Evolutionary conservation across 2,888 invertebrate species (phyloP).

Genomic region (Brachyptera risi): DNA sequence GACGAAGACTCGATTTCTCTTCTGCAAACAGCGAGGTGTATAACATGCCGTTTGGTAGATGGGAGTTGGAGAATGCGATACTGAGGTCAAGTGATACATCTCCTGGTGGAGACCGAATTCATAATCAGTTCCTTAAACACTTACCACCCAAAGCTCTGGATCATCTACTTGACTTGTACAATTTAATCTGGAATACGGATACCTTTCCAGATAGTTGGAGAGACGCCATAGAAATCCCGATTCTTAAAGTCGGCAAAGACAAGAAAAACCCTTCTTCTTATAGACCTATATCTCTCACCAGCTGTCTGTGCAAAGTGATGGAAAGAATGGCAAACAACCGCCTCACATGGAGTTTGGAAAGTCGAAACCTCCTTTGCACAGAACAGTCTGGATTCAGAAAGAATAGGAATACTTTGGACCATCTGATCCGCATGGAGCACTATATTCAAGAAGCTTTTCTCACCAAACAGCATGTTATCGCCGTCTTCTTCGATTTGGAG

Average conservation of each 20-base stretch:
- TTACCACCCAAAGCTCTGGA: background rate
- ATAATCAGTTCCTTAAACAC: constrained; percentile 8
- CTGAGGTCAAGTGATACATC: constrained; percentile 12
- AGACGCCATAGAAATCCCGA: constrained; percentile 4
- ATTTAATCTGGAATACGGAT: background rate
- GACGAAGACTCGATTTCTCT: background rate
- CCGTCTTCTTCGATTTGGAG: constrained; percentile 32
- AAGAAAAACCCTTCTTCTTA: constrained; percentile 25
- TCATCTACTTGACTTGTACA: background rate
- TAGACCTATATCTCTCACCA: constrained; percentile 36
- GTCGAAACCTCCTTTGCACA: constrained; percentile 27
- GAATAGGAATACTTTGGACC: constrained; percentile 9
- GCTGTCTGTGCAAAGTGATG: constrained; percentile 36
- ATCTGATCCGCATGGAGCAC: constrained; percentile 29
- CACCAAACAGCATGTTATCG: constrained; percentile 31
- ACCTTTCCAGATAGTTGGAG: constrained; percentile 17
- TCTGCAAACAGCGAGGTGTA: too few relatives aligned
- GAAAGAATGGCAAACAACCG: constrained; percentile 35
- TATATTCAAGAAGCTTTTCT: constrained; percentile 33
- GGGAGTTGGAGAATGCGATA: too few relatives aligned
- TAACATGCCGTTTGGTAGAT: too few relatives aligned
- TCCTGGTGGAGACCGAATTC: constrained; percentile 15
- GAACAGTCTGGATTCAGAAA: constrained; percentile 26
- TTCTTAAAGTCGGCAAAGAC: constrained; percentile 13
- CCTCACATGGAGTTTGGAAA: constrained; percentile 33